Evolutionary conservation across 2,113 vertebrate species (phyloP).

Genomic region (Melierax canorus): DNA sequence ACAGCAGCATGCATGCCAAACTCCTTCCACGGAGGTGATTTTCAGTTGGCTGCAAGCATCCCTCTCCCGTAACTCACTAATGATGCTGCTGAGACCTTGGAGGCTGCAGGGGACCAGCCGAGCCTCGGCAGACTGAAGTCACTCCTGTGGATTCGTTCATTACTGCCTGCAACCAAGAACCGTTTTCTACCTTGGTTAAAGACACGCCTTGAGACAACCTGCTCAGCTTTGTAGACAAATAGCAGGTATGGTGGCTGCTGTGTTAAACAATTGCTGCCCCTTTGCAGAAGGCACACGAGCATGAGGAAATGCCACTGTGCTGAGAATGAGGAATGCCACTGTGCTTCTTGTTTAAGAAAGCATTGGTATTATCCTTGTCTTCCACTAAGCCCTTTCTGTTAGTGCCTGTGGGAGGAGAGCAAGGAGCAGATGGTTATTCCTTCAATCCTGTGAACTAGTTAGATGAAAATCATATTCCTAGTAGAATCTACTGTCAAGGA

Average conservation of each 20-base stretch:
- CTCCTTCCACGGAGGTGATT: neutral
- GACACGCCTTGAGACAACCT: neutral
- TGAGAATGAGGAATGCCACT: neutral
- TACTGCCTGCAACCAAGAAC: neutral
- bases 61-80: neutral
- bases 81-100: neutral
- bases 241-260: neutral
- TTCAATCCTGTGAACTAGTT: neutral
- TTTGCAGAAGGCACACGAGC: neutral
- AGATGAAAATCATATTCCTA: constrained; percentile 24
- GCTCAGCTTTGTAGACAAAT: neutral
- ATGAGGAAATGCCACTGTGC: neutral
- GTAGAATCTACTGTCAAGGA: constrained; percentile 14
- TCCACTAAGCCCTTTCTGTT: neutral
- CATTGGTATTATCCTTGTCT: neutral
- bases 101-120: neutral
- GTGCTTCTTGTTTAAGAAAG: neutral
- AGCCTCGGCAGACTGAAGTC: neutral
- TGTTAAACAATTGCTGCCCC: neutral
- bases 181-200: neutral
- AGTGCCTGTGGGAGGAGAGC: neutral
- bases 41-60: neutral
- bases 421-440: constrained; percentile 25
- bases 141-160: neutral
- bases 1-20: neutral